phyloP scores from a whole-genome alignment of 2,113 vertebrate species.

The Motacilla alba region DNA sequence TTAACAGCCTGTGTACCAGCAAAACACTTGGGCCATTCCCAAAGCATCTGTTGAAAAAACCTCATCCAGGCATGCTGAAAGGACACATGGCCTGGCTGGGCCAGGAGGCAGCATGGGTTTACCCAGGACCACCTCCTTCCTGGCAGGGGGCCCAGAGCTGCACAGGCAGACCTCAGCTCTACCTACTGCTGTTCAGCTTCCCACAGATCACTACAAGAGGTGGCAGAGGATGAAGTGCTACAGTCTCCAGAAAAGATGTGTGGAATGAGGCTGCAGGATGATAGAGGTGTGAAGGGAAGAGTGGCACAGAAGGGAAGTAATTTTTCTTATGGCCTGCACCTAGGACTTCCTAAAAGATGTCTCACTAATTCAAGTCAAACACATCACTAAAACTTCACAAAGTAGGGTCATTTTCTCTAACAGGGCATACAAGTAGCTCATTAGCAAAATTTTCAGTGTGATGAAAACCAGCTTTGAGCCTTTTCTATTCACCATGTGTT shows the following conservation, averaged over 20 bases:
- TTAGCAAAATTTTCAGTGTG: background rate
- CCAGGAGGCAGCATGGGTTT: rapidly evolving
- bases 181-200: background rate
- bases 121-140: background rate
- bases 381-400: background rate
- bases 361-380: background rate
- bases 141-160: background rate
- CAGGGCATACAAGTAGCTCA: background rate
- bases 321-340: background rate
- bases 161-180: background rate
- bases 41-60: background rate
- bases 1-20: background rate
- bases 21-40: background rate
- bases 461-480: background rate
- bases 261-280: background rate
- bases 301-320: background rate
- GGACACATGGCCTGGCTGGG: background rate
- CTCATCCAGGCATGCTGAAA: background rate
- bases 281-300: background rate
- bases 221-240: background rate
- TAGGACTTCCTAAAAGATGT: background rate
- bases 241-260: background rate
- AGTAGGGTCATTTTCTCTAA: background rate
- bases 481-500: background rate
- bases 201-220: background rate